phyloP scores from a whole-genome alignment of 2,888 invertebrate species.

The Pachymerium ferrugineum region DNA sequence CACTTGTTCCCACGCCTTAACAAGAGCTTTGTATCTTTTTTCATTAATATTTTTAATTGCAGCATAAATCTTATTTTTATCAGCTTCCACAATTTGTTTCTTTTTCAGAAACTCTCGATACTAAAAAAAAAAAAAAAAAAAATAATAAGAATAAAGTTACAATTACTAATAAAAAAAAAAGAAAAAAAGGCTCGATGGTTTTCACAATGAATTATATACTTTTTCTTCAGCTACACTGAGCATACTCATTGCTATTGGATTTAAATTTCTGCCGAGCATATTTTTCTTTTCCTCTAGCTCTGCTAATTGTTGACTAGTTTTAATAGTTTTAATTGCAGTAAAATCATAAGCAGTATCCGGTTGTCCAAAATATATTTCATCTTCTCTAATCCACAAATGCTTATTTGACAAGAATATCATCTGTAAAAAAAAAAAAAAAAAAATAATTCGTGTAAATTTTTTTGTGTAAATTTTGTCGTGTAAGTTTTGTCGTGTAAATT shows the following conservation, averaged over 20 bases:
- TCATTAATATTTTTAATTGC: slow-evolving; percentile 84
- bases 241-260: no score
- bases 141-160: neutral
- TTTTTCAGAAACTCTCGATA: slow-evolving; percentile 65
- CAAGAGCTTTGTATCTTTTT: slow-evolving; percentile 77
- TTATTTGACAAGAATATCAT: slow-evolving; percentile 46
- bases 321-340: slow-evolving; percentile 55
- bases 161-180: no score
- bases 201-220: no score
- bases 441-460: no score
- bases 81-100: slow-evolving; percentile 64
- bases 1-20: slow-evolving; percentile 74
- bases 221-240: slow-evolving; percentile 80
- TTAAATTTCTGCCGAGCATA: no score
- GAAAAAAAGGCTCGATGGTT: no score
- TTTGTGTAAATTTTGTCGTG: no score
- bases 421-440: no score
- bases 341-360: slow-evolving; percentile 65
- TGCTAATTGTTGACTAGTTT: slow-evolving; percentile 54
- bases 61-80: slow-evolving; percentile 64
- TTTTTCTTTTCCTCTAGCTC: slow-evolving; percentile 59
- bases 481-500: no score
- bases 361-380: slow-evolving; percentile 69
- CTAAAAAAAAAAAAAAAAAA: slow-evolving; percentile 48
- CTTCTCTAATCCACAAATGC: slow-evolving; percentile 70